Conservation (phyloP, 2,113 vertebrate genomes). For the Zootoca vivipara region DNA sequence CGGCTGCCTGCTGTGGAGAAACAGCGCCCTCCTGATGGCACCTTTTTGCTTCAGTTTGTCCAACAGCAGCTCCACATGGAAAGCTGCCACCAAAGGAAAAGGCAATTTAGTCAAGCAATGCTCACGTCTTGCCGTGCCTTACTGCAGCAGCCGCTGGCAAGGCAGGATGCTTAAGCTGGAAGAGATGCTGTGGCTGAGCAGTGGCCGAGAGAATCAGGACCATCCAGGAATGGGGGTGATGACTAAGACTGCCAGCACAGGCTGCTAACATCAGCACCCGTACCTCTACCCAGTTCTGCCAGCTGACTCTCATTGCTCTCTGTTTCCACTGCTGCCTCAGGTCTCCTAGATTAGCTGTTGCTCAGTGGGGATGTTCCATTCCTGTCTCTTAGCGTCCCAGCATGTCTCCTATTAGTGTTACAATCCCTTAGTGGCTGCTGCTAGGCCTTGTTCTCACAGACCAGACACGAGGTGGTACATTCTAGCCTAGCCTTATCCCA, state of each 20-base stretch:
- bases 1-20: slow-evolving; percentile 81
- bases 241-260: neutral
- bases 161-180: no score
- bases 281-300: neutral
- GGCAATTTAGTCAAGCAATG: slow-evolving; percentile 26
- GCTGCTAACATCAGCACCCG: no score
- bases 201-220: no score
- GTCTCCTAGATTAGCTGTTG: neutral
- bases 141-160: neutral
- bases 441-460: neutral
- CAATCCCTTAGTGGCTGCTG: neutral
- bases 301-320: neutral
- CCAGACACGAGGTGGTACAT: neutral
- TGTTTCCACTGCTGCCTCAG: neutral
- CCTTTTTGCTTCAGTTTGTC: slow-evolving; percentile 97
- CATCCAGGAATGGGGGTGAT: neutral
- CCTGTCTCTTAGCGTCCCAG: neutral
- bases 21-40: slow-evolving; percentile 89
- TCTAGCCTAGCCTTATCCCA: neutral
- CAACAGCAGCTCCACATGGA: slow-evolving; percentile 90
- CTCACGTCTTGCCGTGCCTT: neutral
- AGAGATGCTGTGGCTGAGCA: neutral
- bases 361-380: no score
- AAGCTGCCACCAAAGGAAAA: slow-evolving; percentile 77
- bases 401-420: no score